Evolutionary conservation across 2,113 vertebrate species (phyloP), one percentile per base, ranked within the genome.

Genomic region (Scomber scombrus): DNA sequence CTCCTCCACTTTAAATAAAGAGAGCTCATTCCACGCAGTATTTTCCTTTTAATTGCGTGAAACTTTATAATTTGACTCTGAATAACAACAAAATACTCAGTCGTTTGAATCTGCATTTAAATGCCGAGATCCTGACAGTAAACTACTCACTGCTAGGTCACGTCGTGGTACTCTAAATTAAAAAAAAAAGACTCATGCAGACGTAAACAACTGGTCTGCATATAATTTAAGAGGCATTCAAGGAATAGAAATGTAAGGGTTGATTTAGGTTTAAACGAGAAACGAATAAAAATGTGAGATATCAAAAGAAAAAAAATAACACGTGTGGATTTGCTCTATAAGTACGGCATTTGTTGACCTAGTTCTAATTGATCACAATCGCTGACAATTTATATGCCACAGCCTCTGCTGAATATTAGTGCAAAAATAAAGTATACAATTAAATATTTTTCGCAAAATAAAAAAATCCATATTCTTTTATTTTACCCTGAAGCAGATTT

Each of bases 1-100:
- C 84, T 61, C 66, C 75, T 70, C 62, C 81, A 60, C 88, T 80
- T 72, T 71, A 72, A 89, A 85, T 71, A 70, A 75, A 84, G 58
- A 76, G 56, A 64, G 46, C 71, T 78, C 76, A n/a, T 60, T 82
- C 66, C 61, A 71, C 76, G 56, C 57, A 26, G 15, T 40, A 45
- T 69, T 84, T 63, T 77, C 67, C 73, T 76, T 51, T 52, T 56
- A 19, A 60, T 81, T 63, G 63, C n/a, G 71, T 54, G 68, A 77
- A 86, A 74, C 75, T 72, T 78, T 50, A 54, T 60, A 12, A 80
- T 85, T 87, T 78, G 76, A 66, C 65, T 66, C 55, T 82, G 62
- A 85, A 85, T 64, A 43, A 60, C 67, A 72, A 78, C 40, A 40
- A 23, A 40, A 55, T 56, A 46, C 60, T 69, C 75, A 52, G 3